phyloP scores from a whole-genome alignment of 2,113 vertebrate genomes.

The Elaphurus davidianus region DNA sequence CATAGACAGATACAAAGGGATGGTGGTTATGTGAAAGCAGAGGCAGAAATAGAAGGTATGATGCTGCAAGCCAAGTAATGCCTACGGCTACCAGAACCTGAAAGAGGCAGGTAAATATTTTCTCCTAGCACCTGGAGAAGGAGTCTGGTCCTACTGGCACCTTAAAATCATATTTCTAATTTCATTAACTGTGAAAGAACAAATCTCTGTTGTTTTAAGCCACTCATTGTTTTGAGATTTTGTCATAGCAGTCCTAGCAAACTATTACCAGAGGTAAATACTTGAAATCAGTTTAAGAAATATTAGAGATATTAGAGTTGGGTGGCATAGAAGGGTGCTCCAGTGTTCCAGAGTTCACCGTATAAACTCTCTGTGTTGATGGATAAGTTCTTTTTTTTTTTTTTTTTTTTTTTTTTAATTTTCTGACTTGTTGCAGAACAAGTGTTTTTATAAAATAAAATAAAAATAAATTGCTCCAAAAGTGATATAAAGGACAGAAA shows the following conservation, averaged over 20 bases:
- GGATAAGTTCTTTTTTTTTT: not conserved
- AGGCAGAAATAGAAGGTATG: not conserved
- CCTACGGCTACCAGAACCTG: not conserved
- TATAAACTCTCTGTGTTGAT: not conserved
- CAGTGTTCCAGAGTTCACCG: not conserved
- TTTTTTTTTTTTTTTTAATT: not conserved
- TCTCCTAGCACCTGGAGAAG: not conserved
- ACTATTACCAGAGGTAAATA: not conserved
- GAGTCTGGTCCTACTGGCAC: accelerated
- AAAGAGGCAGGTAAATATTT: not conserved
- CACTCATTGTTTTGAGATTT: not conserved
- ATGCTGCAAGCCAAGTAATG: not conserved
- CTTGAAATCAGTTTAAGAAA: not conserved
- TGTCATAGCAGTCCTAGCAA: not conserved
- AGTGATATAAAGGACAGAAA: not conserved
- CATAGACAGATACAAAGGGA: not conserved
- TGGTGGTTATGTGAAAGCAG: too few species aligned
- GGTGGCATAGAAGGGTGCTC: not conserved
- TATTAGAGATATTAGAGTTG: not conserved
- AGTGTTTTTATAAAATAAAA: not conserved
- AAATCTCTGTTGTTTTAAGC: not conserved
- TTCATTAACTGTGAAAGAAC: not conserved
- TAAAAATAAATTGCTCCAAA: not conserved
- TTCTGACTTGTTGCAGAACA: not conserved
- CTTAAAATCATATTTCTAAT: not conserved